Conservation (phyloP, 1,140 invertebrate species). For the Trichogramma pretiosum region DNA sequence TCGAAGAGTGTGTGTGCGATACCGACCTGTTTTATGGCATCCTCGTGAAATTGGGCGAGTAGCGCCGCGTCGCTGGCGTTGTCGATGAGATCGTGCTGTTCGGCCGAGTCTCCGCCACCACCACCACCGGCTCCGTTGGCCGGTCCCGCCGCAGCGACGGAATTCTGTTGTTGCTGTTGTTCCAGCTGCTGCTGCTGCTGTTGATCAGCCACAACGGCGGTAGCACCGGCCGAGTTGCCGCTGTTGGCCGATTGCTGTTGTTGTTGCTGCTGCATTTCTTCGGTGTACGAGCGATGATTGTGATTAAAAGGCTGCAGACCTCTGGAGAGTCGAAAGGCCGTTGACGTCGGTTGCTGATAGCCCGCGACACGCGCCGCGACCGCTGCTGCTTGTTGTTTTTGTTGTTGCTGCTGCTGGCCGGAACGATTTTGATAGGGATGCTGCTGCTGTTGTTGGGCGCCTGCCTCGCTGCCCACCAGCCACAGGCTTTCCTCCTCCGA, state of each 20-base stretch:
- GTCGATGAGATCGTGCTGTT: constrained; percentile 33
- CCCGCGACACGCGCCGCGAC: not conserved
- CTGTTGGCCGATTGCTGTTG: constrained; percentile 33
- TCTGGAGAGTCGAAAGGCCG: too few relatives aligned
- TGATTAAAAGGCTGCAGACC: too few relatives aligned
- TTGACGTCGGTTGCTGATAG: not conserved
- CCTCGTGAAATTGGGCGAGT: constrained; percentile 66
- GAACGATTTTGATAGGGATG: constrained; percentile 10
- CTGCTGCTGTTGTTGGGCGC: constrained; percentile 21
- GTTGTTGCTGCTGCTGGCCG: constrained; percentile 19
- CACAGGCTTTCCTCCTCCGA: constrained; percentile 42
- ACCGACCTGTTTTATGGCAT: constrained; percentile 57
- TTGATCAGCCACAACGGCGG: constrained; percentile 30
- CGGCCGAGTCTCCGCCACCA: constrained; percentile 32
- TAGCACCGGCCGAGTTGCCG: constrained; percentile 29
- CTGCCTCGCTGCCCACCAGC: constrained; percentile 37
- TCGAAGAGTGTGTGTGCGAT: not conserved
- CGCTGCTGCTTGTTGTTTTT: constrained; percentile 23
- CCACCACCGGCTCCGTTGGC: not conserved
- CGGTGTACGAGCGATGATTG: constrained; percentile 30
- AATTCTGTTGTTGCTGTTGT: too few relatives aligned
- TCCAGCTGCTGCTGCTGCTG: not conserved
- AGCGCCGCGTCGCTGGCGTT: constrained; percentile 46
- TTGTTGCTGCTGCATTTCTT: constrained; percentile 37
- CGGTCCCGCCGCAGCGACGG: too few relatives aligned